These are phyloP conservation scores for Ctenosaura bakeri DNA, from an alignment of 2,797 vertebrate genomes.

Conservation along the genomic window DNA sequence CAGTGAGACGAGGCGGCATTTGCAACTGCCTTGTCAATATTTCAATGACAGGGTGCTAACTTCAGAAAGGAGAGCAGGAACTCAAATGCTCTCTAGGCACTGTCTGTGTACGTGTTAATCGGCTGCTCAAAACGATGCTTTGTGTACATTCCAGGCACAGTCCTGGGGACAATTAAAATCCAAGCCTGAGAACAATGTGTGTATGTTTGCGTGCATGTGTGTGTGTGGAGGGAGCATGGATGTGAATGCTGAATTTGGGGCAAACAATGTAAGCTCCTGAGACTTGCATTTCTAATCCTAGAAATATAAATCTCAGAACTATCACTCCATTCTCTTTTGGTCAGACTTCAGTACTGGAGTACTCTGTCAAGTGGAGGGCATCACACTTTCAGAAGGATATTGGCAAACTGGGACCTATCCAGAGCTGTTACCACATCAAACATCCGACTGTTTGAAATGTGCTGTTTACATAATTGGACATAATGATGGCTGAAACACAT, in stretches of 20 bases:
- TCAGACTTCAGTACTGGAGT: too few relatives aligned
- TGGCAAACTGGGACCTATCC: too few relatives aligned
- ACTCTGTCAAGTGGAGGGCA: too few relatives aligned
- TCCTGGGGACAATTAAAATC: background rate
- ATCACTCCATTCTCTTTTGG: background rate
- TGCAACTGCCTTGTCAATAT: conserved; percentile 77
- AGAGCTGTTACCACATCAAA: too few relatives aligned
- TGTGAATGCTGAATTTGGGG: background rate
- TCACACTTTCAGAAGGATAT: too few relatives aligned
- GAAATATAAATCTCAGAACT: background rate
- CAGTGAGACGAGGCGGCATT: conserved; percentile 73
- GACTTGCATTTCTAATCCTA: background rate
- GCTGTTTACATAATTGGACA: too few relatives aligned
- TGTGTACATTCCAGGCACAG: conserved; percentile 52
- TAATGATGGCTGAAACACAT: too few relatives aligned
- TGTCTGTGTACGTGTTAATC: conserved; percentile 49
- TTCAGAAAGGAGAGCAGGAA: conserved; percentile 46
- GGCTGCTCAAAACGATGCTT: conserved; percentile 56
- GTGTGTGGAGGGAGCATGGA: background rate
- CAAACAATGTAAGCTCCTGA: background rate
- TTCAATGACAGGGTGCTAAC: conserved; percentile 60
- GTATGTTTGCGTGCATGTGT: too few relatives aligned
- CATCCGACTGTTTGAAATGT: too few relatives aligned
- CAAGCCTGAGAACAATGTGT: background rate
- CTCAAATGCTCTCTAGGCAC: conserved; percentile 58